phyloP scores from a whole-genome alignment of 2,797 vertebrate species.

The Sitta carolinensis region DNA sequence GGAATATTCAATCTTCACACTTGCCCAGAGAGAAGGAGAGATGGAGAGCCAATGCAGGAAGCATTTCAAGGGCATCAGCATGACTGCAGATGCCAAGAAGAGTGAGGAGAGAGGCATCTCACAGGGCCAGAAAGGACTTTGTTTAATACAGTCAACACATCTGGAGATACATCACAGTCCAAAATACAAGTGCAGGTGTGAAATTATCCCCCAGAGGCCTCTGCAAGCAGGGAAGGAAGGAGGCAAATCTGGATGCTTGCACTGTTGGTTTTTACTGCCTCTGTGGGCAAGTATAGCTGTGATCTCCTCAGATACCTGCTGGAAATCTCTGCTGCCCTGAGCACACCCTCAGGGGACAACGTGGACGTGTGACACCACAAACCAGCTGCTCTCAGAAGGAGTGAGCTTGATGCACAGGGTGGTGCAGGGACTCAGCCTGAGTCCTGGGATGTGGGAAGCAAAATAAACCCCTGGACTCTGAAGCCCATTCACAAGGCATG shows the following conservation, averaged over 20 bases:
- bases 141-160: neutral
- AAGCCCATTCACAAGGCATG: neutral
- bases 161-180: neutral
- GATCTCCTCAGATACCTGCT: neutral
- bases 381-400: neutral
- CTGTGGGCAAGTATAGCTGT: neutral
- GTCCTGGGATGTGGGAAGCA: neutral
- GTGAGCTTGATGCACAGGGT: rapidly evolving
- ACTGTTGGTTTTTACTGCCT: neutral
- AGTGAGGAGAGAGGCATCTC: neutral
- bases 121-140: neutral
- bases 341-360: neutral
- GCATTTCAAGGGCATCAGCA: neutral
- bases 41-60: neutral
- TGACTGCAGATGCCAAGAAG: neutral
- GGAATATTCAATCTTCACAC: neutral
- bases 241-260: neutral
- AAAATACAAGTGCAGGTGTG: neutral
- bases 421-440: neutral
- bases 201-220: neutral
- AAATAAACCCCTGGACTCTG: neutral
- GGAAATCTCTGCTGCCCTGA: neutral
- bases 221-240: neutral
- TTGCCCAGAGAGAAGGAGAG: neutral
- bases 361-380: neutral